Evolutionary conservation across 35 echinoderm and acorn worm species (phyloP).

Genomic region (Strongylocentrotus purpuratus): DNA sequence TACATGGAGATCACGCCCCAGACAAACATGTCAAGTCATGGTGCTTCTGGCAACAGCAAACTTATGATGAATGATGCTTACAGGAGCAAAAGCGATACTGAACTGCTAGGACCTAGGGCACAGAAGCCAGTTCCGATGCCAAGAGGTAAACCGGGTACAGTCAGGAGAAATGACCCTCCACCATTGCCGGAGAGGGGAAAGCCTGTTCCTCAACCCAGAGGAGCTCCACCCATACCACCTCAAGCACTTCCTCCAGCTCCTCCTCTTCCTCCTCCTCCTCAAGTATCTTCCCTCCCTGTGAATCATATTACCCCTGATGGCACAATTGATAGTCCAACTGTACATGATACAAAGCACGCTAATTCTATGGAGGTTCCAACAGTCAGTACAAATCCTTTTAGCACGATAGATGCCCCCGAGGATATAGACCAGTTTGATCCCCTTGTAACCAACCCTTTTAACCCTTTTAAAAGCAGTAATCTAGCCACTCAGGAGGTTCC

Average conservation of each 20-base stretch:
- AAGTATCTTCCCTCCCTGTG: not conserved
- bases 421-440: not conserved
- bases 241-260: not conserved
- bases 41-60: not conserved
- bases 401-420: not conserved
- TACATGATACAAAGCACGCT: not conserved
- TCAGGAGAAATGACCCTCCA: not conserved
- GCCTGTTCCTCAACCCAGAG: conserved; percentile 13
- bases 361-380: not conserved
- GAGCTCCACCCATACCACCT: not conserved
- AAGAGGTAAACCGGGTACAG: not conserved
- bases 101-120: not conserved
- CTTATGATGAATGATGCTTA: not conserved
- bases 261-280: not conserved
- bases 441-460: not conserved
- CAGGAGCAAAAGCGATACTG: not conserved
- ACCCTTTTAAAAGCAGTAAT: conserved; percentile 30
- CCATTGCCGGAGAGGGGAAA: conserved; percentile 38
- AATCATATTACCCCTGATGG: not conserved
- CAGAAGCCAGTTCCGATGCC: conserved; percentile 20
- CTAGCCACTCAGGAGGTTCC: not conserved
- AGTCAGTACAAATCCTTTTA: conserved; percentile 39
- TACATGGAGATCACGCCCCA: not conserved
- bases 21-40: not conserved
- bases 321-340: not conserved